Conservation (phyloP, 2,888 invertebrate species). For the Chrysotoxum bicinctum region DNA sequence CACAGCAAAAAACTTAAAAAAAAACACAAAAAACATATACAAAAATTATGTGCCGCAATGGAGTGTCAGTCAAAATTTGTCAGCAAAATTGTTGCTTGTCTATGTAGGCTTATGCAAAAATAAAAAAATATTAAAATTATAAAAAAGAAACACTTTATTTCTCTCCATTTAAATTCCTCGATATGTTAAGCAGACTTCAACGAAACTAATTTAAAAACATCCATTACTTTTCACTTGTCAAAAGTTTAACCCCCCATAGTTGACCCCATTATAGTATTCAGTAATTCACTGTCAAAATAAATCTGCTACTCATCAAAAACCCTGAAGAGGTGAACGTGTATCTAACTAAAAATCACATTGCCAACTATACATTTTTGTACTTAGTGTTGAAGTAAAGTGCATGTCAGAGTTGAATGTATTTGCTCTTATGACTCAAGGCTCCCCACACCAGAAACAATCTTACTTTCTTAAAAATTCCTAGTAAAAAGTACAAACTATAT, state of each 20-base stretch:
- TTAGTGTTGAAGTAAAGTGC: neutral
- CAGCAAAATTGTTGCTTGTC: conserved; percentile 16
- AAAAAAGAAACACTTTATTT: conserved; percentile 1
- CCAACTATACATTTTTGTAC: neutral
- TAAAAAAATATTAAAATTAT: conserved; percentile 20
- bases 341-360: neutral
- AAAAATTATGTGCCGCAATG: conserved; percentile 34
- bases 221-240: conserved; percentile 31
- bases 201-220: conserved; percentile 22
- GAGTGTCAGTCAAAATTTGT: conserved; percentile 44
- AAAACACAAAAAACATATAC: neutral
- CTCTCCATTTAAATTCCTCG: neutral
- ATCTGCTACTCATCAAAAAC: conserved; percentile 25
- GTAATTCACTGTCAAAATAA: conserved; percentile 20
- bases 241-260: conserved; percentile 18
- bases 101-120: neutral
- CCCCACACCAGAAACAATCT: no score
- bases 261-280: conserved; percentile 30
- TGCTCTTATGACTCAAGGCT: neutral
- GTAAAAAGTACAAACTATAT: no score
- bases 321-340: neutral
- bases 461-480: no score
- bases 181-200: conserved; percentile 1
- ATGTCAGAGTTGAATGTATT: neutral
- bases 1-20: neutral